A percentile compares a stretch with the other conserved stretches of the same genome.
Conservation (phyloP, 2,797 vertebrate genomes). For the Merluccius polli region DNA sequence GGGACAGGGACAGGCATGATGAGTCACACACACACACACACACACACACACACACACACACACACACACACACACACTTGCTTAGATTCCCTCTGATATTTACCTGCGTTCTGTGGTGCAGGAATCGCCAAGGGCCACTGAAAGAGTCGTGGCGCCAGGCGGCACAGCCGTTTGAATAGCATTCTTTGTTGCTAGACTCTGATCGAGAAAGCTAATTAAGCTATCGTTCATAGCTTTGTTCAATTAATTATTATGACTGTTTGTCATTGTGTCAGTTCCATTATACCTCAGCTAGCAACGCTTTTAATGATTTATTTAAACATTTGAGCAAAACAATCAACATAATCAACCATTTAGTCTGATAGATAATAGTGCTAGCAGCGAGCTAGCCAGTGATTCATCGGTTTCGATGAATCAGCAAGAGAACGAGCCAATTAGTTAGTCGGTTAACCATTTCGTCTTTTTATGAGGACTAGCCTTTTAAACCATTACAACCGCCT, state of each 20-base stretch:
- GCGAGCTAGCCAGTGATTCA: background rate
- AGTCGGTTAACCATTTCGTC: constrained; percentile 5
- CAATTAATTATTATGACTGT: background rate
- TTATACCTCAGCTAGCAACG: background rate
- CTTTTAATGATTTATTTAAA: background rate
- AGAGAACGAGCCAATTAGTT: background rate
- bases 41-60: background rate
- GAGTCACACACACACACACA: background rate
- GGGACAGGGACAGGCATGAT: background rate
- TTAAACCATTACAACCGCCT: constrained; percentile 41
- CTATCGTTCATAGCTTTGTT: background rate
- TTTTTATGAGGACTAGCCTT: constrained; percentile 43
- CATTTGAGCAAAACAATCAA: background rate
- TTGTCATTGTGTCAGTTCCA: background rate
- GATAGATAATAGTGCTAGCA: background rate
- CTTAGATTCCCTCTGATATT: background rate
- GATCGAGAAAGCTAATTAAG: background rate
- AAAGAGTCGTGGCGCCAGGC: background rate
- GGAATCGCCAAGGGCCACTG: background rate
- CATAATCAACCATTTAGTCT: background rate
- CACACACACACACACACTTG: background rate
- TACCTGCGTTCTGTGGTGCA: background rate
- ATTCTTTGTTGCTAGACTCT: background rate
- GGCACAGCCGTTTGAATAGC: background rate
- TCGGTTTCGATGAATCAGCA: constrained; percentile 16